Base-by-base conservation (phyloP, 2,113 vertebrate species). In the Hiodon tergisus region DNA sequence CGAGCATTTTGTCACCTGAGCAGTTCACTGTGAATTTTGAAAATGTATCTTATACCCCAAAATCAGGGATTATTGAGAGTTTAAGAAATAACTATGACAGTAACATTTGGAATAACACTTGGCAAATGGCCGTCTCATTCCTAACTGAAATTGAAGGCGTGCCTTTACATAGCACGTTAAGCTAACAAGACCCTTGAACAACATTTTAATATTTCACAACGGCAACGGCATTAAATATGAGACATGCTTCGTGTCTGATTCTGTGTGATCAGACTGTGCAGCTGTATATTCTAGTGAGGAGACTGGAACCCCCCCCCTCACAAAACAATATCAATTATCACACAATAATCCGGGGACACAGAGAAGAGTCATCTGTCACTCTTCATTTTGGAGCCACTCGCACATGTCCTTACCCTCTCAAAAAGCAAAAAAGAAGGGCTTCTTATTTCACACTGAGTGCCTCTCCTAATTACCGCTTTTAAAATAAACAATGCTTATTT, bases 391-490 rank as follows among this genome's bases (percentile, higher is more conserved):
- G 58, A 69, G 66, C 58, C 8, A 16, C 50, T 69, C 70, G 3
- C 52, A 69, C 46, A 47, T 17, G 9, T 66, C 46, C 71, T 73
- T 74, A 67, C 71, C 58, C 66, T 60, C 51, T 60, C 57, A 50
- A 17, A 77, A 77, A 69, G 53, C 52, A 5, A 31, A 31, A 31
- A 31, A 31, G 31, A 31, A 31, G 31, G 74, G 81, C 79, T 81
- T 84, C 76, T 77, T 82, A 74, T 86, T 88, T 84, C 85, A 86
- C 85, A 83, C 83, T 80, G 80, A 81, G 71, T 78, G 83, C 82
- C 77, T 80, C 68, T 77, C 77, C 82, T 88, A 88, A 90, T 91
- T 89, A 88, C 82, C 83, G 79, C 82, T 85, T 85, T 31, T 85
- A 87, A 87, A 83, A 84, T 80, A 82, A 88, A 88, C 84, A 88